phyloP scores from a whole-genome alignment of 2,888 invertebrate species.

The Xylocampa areola region DNA sequence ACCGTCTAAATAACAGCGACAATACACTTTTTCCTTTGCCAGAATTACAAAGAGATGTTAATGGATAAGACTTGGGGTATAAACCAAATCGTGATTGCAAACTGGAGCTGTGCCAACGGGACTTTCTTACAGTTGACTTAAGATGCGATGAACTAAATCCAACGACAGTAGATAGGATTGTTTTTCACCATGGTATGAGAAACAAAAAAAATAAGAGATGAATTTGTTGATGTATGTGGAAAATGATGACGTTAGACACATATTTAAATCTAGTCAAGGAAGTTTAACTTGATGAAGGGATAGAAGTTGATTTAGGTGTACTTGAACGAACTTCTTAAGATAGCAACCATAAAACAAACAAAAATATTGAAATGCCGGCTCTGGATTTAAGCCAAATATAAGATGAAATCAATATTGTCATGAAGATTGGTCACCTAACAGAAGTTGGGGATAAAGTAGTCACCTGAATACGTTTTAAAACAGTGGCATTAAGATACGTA shows the following conservation, averaged over 20 bases:
- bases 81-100: conserved; percentile 34
- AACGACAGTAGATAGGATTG: conserved; percentile 6
- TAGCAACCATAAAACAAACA: no score
- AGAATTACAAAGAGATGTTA: conserved; percentile 30
- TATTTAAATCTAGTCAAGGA: no score
- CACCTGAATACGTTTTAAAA: no score
- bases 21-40: conserved; percentile 4
- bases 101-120: conserved; percentile 45
- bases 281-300: no score
- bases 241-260: background rate
- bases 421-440: no score
- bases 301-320: no score
- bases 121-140: conserved; percentile 36
- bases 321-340: no score
- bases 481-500: no score
- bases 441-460: no score
- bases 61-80: conserved; percentile 30
- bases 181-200: conserved; percentile 8
- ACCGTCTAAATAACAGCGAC: background rate
- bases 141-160: conserved; percentile 36
- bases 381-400: no score
- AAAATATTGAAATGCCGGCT: no score
- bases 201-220: conserved; percentile 1
- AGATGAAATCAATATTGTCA: no score
- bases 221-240: conserved; percentile 1